Base-by-base conservation (phyloP, 2,888 invertebrate species). In the Malthinus seriepunctatus region DNA sequence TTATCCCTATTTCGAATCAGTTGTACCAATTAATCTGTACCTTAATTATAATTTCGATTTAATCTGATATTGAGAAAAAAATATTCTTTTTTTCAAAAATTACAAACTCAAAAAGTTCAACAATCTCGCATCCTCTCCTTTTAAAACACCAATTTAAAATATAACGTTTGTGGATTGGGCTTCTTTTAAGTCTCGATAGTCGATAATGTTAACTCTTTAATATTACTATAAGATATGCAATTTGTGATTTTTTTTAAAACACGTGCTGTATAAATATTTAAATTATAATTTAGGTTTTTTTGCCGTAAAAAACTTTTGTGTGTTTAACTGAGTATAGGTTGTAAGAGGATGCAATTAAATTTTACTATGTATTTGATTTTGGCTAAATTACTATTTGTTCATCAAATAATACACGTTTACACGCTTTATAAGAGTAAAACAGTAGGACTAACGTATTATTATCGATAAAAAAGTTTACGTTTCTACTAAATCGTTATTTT, bases 21-120 rank as follows among this genome's bases (percentile, higher is more conserved):
- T 39, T 46, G 42, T 51, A 42, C 56, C 49, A 56, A 56, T 56
- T 56, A 56, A 56, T 56, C 50, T 56, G 50, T 45, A 50, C 50
- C 56, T 56, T 56, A 56, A 56, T 56, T 56, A 56, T 56, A 56
- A 10, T 46, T 42, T 15, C 42, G 37, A 50, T 53, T 37, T 32
- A 32, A 37, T 49, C 50, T 37, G 35, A 51, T 38, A 38, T 51
- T n/a, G 38, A 38, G 38, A 49, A 49, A 34, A 49, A 50, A 34
- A 14, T 48, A 37, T 42, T 15, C n/a, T 15, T 15, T 42, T 42
- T 15, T 15, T 8, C n/a, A 42, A 42, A 42, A 42, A 15, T 23
- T 23, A 23, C 23, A 23, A 23, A 42, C 23, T 42, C 39, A 42
- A 42, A 23, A 42, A 42, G 39, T 42, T 42, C 39, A 42, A 42